Percentiles rank a stretch among this genome's conserved stretches.
Evolutionary conservation across 30 jellyfish, hydroid and myxozoan species (phyloP).

Genomic region (Pseudorhiza aurosa): DNA sequence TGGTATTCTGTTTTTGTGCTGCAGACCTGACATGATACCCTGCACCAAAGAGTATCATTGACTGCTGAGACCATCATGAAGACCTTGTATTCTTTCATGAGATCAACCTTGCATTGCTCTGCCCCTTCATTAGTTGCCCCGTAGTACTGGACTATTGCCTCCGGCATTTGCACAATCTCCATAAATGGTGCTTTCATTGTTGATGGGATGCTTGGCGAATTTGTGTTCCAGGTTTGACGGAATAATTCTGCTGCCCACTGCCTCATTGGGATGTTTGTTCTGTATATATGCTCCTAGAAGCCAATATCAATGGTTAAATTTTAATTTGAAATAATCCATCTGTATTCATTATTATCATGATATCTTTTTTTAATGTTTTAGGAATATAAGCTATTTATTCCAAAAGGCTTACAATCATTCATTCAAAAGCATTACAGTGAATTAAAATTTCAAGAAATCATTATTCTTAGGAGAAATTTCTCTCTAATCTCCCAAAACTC

Average conservation of each 20-base stretch:
- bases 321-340: too few relatives aligned
- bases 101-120: slow-evolving; percentile 35
- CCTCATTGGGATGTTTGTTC: slow-evolving; percentile 76
- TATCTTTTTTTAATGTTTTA: too few relatives aligned
- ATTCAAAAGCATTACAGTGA: too few relatives aligned
- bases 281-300: slow-evolving; percentile 77
- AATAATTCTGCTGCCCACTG: slow-evolving; percentile 87
- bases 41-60: slow-evolving; percentile 68
- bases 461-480: too few relatives aligned
- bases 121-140: slow-evolving; percentile 65
- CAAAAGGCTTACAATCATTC: too few relatives aligned
- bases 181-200: slow-evolving; percentile 95
- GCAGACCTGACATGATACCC: slow-evolving; percentile 89
- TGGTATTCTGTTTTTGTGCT: slow-evolving; percentile 69
- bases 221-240: slow-evolving; percentile 82
- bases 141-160: slow-evolving; percentile 43
- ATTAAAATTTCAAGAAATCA: too few relatives aligned
- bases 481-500: too few relatives aligned
- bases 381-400: too few relatives aligned
- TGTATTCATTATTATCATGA: too few relatives aligned
- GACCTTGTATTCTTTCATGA: slow-evolving; percentile 58
- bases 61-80: slow-evolving; percentile 76
- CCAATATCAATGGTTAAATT: too few relatives aligned
- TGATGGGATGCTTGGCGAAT: slow-evolving; percentile 74
- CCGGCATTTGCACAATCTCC: slow-evolving; percentile 87